Percentiles rank a stretch among this genome's conserved stretches.
phyloP scores from a whole-genome alignment of 2,113 vertebrate species.

The Hemibagrus wyckioides region DNA sequence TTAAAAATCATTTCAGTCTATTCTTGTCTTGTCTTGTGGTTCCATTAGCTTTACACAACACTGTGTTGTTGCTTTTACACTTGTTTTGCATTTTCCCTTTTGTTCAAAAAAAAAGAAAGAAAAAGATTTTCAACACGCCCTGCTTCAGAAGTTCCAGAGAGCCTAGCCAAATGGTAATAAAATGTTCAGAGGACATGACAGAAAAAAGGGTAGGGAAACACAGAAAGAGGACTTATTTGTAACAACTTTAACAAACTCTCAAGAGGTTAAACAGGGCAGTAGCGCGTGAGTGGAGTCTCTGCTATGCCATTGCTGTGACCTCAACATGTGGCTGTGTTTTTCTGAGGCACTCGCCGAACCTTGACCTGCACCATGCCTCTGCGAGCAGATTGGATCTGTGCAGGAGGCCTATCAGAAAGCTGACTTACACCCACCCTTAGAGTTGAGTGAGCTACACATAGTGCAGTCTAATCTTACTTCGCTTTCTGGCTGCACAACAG shows the following conservation, averaged over 20 bases:
- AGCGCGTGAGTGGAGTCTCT: conserved; percentile 38
- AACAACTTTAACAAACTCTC: conserved; percentile 57
- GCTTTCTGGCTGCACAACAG: conserved; percentile 50
- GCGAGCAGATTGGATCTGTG: conserved; percentile 29
- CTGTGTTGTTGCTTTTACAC: conserved; percentile 59
- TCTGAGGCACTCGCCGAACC: conserved; percentile 6
- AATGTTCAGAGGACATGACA: conserved; percentile 70
- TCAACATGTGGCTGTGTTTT: conserved; percentile 28
- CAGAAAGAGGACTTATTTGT: conserved; percentile 58
- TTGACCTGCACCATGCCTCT: conserved; percentile 24
- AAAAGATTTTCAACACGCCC: conserved; percentile 68
- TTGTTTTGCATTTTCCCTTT: conserved; percentile 60
- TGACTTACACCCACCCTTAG: conserved; percentile 2
- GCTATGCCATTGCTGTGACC: conserved; percentile 8
- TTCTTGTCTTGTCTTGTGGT: conserved; percentile 11
- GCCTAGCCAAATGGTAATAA: conserved; percentile 71
- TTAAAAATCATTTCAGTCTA: background rate
- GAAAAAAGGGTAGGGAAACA: conserved; percentile 40
- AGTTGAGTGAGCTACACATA: background rate
- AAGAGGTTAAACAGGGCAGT: conserved; percentile 55
- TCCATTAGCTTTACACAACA: conserved; percentile 24
- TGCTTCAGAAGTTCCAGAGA: conserved; percentile 68
- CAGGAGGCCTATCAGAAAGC: conserved; percentile 1
- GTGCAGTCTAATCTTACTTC: background rate
- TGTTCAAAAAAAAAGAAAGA: conserved; percentile 52